Conservation (phyloP, 2,797 vertebrate genomes). For the Percopsis omiscomaycus region DNA sequence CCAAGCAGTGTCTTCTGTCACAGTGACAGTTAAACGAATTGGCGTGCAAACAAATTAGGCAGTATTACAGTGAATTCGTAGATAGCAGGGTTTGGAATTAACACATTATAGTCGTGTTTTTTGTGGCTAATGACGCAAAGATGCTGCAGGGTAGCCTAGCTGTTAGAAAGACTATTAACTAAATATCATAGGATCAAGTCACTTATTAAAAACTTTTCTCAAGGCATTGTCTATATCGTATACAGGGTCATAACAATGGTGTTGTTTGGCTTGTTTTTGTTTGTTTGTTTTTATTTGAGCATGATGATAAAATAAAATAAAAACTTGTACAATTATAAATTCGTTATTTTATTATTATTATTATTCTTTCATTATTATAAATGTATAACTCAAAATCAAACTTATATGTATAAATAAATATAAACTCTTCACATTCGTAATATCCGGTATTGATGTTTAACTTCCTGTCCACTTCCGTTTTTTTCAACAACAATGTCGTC, state of each 20-base stretch:
- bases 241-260: no score
- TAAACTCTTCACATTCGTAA: neutral
- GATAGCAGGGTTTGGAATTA: constrained; percentile 15
- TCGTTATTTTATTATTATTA: no score
- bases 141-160: neutral
- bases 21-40: constrained; percentile 23
- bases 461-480: constrained; percentile 31
- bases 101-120: neutral
- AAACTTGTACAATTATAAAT: no score
- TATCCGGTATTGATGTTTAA: constrained; percentile 34
- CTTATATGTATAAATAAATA: no score
- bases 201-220: no score
- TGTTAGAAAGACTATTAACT: neutral
- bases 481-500: constrained; percentile 53
- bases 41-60: constrained; percentile 17
- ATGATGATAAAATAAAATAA: no score
- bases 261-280: no score
- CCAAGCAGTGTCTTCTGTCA: constrained; percentile 31
- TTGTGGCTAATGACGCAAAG: constrained; percentile 3
- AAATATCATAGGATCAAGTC: no score
- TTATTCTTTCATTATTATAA: no score
- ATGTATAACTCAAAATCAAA: neutral
- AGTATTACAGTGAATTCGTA: constrained; percentile 18
- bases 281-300: no score
- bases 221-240: no score